Evolutionary conservation across 2,797 vertebrate species (phyloP), one percentile per base, ranked within the genome.

Genomic region (Microctenopoma steveboyesi): DNA sequence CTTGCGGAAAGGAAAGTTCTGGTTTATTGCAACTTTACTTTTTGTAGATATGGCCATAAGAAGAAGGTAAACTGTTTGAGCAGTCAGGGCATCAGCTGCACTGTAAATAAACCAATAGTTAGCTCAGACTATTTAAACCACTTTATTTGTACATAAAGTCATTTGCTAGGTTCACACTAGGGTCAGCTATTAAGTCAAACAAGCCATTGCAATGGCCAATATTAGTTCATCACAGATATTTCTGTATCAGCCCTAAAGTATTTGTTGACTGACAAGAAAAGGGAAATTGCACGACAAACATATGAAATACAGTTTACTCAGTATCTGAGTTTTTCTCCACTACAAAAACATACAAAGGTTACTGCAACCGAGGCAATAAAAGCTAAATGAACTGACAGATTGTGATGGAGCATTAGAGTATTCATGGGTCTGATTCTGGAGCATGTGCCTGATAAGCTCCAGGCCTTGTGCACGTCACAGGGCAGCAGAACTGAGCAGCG

Each of bases 401-500:
- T 80, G 83, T 46, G 74, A 64, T 42, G 50, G 30, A 79, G 78
- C 48, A 78, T 84, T 84, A 77, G 75, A 65, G 79, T 54, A 55
- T 77, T 79, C 64, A 28, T 56, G 74, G 74, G 67, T 59, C 73
- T 58, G 76, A 65, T 69, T 61, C 5, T 13, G 57, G 60, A 63
- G 72, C 76, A 81, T 83, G 88, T 85, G 78, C 84, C 64, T 68
- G 69, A 63, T 89, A 88, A 87, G 81, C 88, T 74, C 45, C 48
- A 7, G 79, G 79, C 77, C 60, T 53, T 67, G 66, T 56, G 74
- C 76, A 74, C 67, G 74, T 83, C 76, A 88, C 71, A 62, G 76
- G 63, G 57, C 76, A 58, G 76, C 80, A 84, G 59, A 88, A 88
- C 81, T 87, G 90, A 91, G 88, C 88, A 89, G 85, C 47, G 72